Evolutionary conservation across 2,797 vertebrate genomes (phyloP).

Genomic region (Characodon lateralis): DNA sequence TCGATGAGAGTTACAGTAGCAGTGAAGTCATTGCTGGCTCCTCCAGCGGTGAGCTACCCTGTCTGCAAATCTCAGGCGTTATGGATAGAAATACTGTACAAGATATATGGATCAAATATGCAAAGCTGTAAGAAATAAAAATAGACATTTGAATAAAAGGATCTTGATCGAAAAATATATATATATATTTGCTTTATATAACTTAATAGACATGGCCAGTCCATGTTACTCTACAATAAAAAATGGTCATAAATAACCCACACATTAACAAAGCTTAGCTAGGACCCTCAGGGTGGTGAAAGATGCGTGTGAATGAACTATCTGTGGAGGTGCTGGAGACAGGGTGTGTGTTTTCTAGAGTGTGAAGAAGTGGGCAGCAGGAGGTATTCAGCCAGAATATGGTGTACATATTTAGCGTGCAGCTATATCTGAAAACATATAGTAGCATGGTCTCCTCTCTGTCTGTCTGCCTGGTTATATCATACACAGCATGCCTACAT

Average conservation of each 20-base stretch:
- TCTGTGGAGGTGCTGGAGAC: conserved; percentile 59
- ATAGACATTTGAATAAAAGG: not conserved
- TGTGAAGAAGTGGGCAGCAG: conserved; percentile 45
- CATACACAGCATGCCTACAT: conserved; percentile 17
- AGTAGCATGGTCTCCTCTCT: conserved; percentile 48
- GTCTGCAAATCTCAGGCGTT: conserved; percentile 63
- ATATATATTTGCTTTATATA: not conserved
- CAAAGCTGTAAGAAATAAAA: conserved; percentile 12
- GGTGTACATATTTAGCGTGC: conserved; percentile 37
- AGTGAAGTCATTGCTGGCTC: conserved; percentile 74
- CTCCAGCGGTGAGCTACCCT: conserved; percentile 50
- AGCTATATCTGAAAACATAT: conserved; percentile 54
- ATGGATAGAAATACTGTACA: conserved; percentile 40
- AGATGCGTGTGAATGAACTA: conserved; percentile 60
- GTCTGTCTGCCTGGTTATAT: conserved; percentile 36
- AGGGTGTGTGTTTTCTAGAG: conserved; percentile 49
- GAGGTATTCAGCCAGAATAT: conserved; percentile 42
- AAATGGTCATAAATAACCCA: conserved; percentile 55
- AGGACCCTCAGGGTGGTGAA: conserved; percentile 42
- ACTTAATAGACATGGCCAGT: not conserved
- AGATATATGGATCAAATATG: conserved; percentile 13
- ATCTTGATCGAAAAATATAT: not conserved
- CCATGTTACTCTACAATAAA: conserved; percentile 19
- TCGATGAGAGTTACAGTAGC: conserved; percentile 67
- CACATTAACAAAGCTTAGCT: conserved; percentile 50